Evolutionary conservation across 2,113 vertebrate genomes (phyloP).

Genomic region (Leptocoma aspasia): DNA sequence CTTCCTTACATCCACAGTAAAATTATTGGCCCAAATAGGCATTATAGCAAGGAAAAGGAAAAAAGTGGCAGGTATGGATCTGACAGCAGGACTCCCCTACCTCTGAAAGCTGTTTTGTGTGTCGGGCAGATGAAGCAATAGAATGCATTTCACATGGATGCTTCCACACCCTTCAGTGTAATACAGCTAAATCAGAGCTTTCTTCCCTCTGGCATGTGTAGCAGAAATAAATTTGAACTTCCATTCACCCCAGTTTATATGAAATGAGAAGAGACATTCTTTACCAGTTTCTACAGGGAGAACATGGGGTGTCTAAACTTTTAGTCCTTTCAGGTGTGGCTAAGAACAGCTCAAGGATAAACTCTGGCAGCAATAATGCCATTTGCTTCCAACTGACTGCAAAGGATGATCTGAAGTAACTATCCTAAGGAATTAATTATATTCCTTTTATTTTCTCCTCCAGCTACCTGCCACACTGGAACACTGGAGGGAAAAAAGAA

Average conservation of each 20-base stretch:
- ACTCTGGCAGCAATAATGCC: background rate
- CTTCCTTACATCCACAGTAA: background rate
- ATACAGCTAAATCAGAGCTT: background rate
- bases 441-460: background rate
- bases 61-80: background rate
- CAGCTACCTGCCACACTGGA: background rate
- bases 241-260: background rate
- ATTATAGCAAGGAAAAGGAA: background rate
- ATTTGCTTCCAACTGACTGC: background rate
- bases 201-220: background rate
- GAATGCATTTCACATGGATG: background rate
- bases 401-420: background rate
- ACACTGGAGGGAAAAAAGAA: rapidly evolving
- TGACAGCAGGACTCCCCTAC: background rate
- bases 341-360: background rate
- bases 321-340: background rate
- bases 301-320: background rate
- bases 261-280: background rate
- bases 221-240: conserved; percentile 1
- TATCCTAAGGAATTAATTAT: background rate
- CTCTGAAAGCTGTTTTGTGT: background rate
- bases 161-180: background rate
- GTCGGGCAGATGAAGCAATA: background rate
- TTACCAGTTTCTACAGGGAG: background rate
- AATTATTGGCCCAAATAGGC: background rate